Base-by-base conservation (phyloP, 1,140 invertebrate species). In the Anastrepha obliqua region DNA sequence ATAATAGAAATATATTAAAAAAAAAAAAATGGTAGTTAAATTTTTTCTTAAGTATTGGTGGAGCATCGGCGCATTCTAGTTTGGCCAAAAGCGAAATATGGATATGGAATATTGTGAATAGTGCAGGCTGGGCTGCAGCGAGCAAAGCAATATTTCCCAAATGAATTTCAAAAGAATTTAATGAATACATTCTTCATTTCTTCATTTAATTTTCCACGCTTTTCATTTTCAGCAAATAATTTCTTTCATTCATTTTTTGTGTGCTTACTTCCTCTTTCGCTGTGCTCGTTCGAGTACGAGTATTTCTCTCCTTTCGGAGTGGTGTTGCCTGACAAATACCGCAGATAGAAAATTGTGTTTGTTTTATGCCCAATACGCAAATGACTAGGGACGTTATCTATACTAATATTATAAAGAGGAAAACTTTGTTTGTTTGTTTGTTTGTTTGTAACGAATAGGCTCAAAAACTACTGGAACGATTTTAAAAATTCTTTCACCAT, bases 171-270 rank as follows among this genome's bases (percentile, higher is more conserved):
- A 47, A n/a, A 74, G 67, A 47, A 44, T 74, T 47, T 44, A 74
- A 74, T 74, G 67, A 74, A 74, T 17, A 74, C 67, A 74, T 74
- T 74, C 67, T 74, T 47, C 13, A 44, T 29, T 47, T 74, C 17
- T 42, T 74, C 17, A 74, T 74, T 44, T 74, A 74, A 74, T 44
- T n/a, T 47, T 9, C 13, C n/a, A 42, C 67, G 13, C 67, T 47
- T 47, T 42, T 47, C 13, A 17, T 4, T 74, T 47, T 11, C 44
- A 15, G 42, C 44, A 44, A 3, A 44, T 2, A 29, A 2, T 29
- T 15, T 29, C 7, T 8, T 67, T 67, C 64, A 67, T 13, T 39
- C 29, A 55, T 55, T 67, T 67, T 3, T 67, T 20, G 13, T 67
- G 29, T 11, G 11, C 51, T 55, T 55, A 55, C 11, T 55, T 55